Base-by-base conservation (phyloP, 1,140 invertebrate species). In the Bombus huntii region DNA sequence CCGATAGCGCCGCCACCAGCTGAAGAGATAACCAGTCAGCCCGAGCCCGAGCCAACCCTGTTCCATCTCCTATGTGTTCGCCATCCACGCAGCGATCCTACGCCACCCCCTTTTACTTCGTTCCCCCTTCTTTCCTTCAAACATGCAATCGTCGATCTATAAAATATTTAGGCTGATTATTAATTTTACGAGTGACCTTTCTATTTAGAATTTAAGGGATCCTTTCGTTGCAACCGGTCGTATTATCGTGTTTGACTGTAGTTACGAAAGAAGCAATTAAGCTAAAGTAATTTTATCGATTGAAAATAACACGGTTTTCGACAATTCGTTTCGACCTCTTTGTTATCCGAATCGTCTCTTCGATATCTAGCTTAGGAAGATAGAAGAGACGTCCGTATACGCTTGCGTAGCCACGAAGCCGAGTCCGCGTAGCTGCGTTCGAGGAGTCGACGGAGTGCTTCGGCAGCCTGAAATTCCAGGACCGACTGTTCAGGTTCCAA, bases 1-100 rank as follows among this genome's bases (percentile, higher is more conserved):
- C 79, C 76, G 86, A 87, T 90, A 85, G 89, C 85, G 47, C 18
- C 47, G 47, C 47, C 47, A 37, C 62, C 87, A 68, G 76, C 44
- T 66, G 77, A 84, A 84, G 68, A 78, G 87, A 89, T 88, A 91
- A 87, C 81, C 80, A 89, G 79, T 91, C 85, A 89, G 79, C 91
- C 85, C 73, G 57, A 84, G 89, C 87, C 89, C 39, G 42, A 28
- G 80, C 37, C 80, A 80, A 62, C 59, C 62, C 79, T 53, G 53
- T 18, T 62, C 53, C 66, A 3, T 39, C 34, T 70, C 65, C 57
- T 62, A 31, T 86, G 70, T 57, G 81, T 73, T 47, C 34, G 53
- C 42, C 15, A 25, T 12, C 25, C 18, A 18, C 25, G n/a, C 31
- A 37, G 53, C 31, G 42, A 66, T n/a, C 34, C 25, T 31, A 62